These are phyloP conservation scores for Drosophila persimilis DNA, from an alignment of 1,140 invertebrate genomes.

Conservation along the genomic window DNA sequence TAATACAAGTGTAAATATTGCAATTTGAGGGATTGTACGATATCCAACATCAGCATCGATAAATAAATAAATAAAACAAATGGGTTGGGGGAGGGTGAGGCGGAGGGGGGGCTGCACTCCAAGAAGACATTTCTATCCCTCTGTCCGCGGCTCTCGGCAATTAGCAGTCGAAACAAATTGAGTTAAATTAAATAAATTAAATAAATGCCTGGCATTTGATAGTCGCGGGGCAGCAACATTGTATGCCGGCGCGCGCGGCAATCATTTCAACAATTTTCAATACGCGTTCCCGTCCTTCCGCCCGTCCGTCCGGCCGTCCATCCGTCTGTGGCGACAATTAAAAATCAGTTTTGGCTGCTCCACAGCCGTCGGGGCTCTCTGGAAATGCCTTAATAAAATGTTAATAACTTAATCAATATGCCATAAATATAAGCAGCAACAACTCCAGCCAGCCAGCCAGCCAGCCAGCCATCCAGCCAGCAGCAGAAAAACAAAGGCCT, in stretches of 20 bases:
- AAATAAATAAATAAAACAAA: not conserved
- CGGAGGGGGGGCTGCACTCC: too few species aligned
- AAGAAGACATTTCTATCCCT: too few species aligned
- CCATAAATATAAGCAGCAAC: constrained; percentile 68
- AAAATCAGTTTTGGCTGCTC: constrained; percentile 66
- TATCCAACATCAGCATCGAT: too few species aligned
- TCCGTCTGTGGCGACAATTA: constrained; percentile 47
- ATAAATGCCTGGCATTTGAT: constrained; percentile 57
- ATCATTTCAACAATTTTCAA: constrained; percentile 56
- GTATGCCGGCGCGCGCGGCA: constrained; percentile 15
- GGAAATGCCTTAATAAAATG: constrained; percentile 78
- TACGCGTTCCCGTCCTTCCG: constrained; percentile 28
- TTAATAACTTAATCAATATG: constrained; percentile 81
- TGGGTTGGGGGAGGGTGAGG: not conserved
- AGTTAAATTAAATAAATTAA: constrained; percentile 70
- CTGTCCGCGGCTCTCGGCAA: constrained; percentile 22
- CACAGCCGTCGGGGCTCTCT: constrained; percentile 63
- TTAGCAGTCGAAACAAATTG: constrained; percentile 59
- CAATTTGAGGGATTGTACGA: too few species aligned
- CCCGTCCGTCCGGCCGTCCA: not conserved
- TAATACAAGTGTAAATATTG: too few species aligned
- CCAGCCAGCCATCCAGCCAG: too few species aligned
- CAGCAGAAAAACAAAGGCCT: constrained; percentile 14
- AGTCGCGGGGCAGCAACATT: constrained; percentile 27
- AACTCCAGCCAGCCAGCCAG: constrained; percentile 1